These are phyloP conservation scores for Potamarius usumacintae DNA, from an alignment of 2,113 vertebrate genomes.

Conservation along the genomic window DNA sequence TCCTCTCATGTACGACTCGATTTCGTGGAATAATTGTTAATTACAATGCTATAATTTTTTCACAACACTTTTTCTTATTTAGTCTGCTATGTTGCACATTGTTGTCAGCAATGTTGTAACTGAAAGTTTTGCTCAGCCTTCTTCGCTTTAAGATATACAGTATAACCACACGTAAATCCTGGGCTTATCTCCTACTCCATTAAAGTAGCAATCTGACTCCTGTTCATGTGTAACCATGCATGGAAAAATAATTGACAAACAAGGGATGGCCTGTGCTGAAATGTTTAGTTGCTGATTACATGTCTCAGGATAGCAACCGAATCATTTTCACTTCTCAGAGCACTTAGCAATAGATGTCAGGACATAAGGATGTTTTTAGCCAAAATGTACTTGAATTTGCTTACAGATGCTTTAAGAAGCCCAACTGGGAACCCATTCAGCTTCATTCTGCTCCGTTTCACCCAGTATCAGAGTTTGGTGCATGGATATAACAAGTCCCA, in stretches of 20 bases:
- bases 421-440: background rate
- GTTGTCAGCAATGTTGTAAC: background rate
- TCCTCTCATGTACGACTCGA: too few species aligned
- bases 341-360: too few species aligned
- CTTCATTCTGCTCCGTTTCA: constrained; percentile 19
- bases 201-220: background rate
- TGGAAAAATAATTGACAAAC: background rate
- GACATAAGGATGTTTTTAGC: background rate
- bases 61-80: background rate
- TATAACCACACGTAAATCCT: background rate
- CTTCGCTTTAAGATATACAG: background rate
- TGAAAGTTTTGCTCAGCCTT: background rate
- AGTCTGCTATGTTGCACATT: background rate
- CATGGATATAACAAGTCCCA: constrained; percentile 24
- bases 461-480: constrained; percentile 3
- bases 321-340: background rate
- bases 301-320: background rate
- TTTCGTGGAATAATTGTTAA: too few species aligned
- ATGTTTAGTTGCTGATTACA: background rate
- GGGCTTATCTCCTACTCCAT: background rate
- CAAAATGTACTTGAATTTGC: background rate
- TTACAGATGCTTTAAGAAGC: constrained; percentile 19
- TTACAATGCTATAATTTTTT: background rate
- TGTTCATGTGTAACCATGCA: background rate
- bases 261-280: background rate